Evolutionary conservation across 2,113 vertebrate genomes (phyloP), one percentile per base, ranked within the genome.

Genomic region (Poeciliopsis occidentalis): DNA sequence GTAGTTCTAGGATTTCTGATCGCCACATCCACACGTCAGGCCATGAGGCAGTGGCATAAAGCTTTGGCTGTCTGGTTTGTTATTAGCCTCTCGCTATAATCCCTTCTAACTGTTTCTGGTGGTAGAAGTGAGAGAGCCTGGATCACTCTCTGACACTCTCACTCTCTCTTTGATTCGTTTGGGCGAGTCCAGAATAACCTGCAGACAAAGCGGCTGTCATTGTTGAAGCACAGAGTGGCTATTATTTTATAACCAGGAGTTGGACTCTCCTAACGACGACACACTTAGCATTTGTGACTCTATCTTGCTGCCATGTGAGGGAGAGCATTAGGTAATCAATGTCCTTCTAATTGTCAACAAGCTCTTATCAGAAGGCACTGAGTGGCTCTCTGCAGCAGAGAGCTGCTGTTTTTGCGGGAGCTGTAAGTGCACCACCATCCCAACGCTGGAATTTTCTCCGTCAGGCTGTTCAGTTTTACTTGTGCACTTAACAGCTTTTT

Each of bases 61-160:
- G 67, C 27, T 67, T 76, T 71, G 69, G 32, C 44, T 57, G 68
- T 37, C 66, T 32, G 71, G 51, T 30, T 13, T 67, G 51, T 84
- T 79, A 73, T 80, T 67, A 61, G 69, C 70, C 4, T 12, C 34
- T 41, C 37, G 39, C 69, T 63, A 34, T 83, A 83, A 83, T 83
- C 80, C 39, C 61, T 71, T 65, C 78, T 73, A 60, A 73, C 69
- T 37, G n/a, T 19, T 68, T 47, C 65, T n/a, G 51, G 64, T 41
- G 13, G 13, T 41, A 13, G 3, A 1, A 62, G 47, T 80, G 64
- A 26, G 60, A 71, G 76, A 70, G 81, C 68, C 66, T 30, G 70
- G 71, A 76, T 76, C 74, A 19, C 66, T 62, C 74, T 84, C 39
- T 41, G 39, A 41, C 13, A 12, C 32, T 6, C 31, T 34, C 34